Evolutionary conservation across 2,797 vertebrate species (phyloP).

Genomic region (Hozukius guyotensis): DNA sequence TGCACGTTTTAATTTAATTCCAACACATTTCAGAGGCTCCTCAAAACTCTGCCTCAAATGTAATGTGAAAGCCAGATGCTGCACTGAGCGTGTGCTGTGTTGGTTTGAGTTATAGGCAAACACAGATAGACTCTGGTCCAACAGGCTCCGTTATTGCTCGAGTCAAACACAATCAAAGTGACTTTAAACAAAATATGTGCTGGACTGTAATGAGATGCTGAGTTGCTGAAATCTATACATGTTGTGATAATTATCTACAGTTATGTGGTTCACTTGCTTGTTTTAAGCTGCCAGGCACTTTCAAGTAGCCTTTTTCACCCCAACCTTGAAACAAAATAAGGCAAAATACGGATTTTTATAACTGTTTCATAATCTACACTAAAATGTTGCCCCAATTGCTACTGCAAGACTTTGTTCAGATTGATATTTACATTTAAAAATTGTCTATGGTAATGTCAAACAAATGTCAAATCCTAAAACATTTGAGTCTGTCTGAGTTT

Average conservation of each 20-base stretch:
- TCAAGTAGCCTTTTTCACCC: slow-evolving; percentile 33
- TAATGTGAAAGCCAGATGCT: slow-evolving; percentile 83
- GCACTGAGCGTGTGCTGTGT: slow-evolving; percentile 48
- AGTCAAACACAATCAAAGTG: slow-evolving; percentile 83
- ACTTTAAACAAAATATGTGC: slow-evolving; percentile 76
- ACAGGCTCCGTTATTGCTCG: slow-evolving; percentile 72
- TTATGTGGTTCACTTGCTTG: slow-evolving; percentile 64
- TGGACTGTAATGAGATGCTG: slow-evolving; percentile 73
- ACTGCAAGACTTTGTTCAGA: neutral
- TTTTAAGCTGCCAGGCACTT: slow-evolving; percentile 56
- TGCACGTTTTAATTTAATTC: slow-evolving; percentile 81
- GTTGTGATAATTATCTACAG: slow-evolving; percentile 77
- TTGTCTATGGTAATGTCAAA: neutral
- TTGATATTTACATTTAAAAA: neutral
- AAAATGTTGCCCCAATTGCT: neutral
- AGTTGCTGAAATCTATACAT: slow-evolving; percentile 69
- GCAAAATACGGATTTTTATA: neutral
- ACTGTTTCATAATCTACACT: neutral
- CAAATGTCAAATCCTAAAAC: neutral
- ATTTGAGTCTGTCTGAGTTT: neutral
- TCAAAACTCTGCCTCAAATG: slow-evolving; percentile 76
- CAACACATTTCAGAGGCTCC: slow-evolving; percentile 79
- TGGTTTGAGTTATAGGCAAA: slow-evolving; percentile 75
- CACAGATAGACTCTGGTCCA: slow-evolving; percentile 71
- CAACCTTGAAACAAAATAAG: neutral